These are phyloP conservation scores for Globia sparganii DNA, from an alignment of 2,888 invertebrate species.

Conservation along the genomic window DNA sequence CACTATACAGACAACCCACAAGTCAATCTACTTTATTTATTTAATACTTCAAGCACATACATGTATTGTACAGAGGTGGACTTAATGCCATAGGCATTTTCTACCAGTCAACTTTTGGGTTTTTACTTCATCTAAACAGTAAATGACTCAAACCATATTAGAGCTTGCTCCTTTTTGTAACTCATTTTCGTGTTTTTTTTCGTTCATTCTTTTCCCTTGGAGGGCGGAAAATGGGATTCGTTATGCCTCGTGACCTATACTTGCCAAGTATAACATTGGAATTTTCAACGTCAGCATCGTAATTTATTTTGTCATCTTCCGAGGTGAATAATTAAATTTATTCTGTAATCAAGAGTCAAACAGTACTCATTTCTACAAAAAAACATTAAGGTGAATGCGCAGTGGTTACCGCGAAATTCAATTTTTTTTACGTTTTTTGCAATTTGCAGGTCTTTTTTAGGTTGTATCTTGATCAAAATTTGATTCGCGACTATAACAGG, in stretches of 20 bases:
- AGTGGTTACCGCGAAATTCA: no score
- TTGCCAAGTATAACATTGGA: background rate
- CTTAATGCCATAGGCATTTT: no score
- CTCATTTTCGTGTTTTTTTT: conserved; percentile 5
- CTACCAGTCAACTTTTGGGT: no score
- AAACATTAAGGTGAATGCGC: no score
- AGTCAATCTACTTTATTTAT: background rate
- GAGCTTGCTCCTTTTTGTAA: background rate
- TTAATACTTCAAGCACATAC: no score
- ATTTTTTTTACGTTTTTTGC: no score
- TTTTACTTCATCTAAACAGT: background rate
- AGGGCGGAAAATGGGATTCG: conserved; percentile 8
- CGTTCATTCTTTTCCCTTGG: background rate
- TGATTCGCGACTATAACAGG: no score
- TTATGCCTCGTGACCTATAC: background rate
- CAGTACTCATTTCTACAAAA: background rate
- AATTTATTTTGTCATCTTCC: background rate
- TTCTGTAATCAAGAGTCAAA: background rate
- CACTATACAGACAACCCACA: background rate
- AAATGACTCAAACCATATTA: conserved; percentile 7
- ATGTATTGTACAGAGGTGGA: no score
- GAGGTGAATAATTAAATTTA: background rate
- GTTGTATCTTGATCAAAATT: no score
- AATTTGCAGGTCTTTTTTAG: no score
- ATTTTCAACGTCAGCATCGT: background rate